These are phyloP conservation scores for Drosophila melanica DNA, from an alignment of 1,140 invertebrate genomes.

Conservation along the genomic window DNA sequence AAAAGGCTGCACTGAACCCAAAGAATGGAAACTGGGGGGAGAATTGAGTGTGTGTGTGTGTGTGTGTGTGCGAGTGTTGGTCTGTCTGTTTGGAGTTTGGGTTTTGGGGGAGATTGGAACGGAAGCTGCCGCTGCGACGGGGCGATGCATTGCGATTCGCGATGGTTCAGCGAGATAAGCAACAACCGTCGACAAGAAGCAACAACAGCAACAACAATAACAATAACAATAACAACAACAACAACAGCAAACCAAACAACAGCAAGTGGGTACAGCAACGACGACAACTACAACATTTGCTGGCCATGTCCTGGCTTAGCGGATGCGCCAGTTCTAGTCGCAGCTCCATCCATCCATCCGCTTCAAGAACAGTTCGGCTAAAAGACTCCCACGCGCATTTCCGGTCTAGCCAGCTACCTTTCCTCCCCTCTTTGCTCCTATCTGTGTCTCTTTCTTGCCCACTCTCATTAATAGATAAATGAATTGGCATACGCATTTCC, in stretches of 20 bases:
- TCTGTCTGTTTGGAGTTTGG: not conserved
- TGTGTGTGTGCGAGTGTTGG: too few relatives aligned
- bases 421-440: not conserved
- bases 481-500: conserved; percentile 71
- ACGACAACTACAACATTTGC: conserved; percentile 25
- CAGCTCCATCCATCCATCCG: conserved; percentile 18
- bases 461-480: conserved; percentile 67
- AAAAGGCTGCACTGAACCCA: not conserved
- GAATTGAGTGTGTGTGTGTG: not conserved
- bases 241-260: conserved; percentile 10
- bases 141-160: conserved; percentile 44
- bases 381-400: conserved; percentile 68
- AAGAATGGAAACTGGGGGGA: not conserved
- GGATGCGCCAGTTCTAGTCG: conserved; percentile 24
- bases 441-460: not conserved
- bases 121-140: conserved; percentile 54
- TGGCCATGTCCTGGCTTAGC: conserved; percentile 26
- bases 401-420: conserved; percentile 31
- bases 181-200: conserved; percentile 8
- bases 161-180: conserved; percentile 55
- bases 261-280: not conserved
- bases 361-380: conserved; percentile 23
- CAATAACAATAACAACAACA: conserved; percentile 3
- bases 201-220: conserved; percentile 9
- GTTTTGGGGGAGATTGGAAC: conserved; percentile 43